Evolutionary conservation across 2,888 invertebrate species (phyloP).

Genomic region (Megastigmus dorsalis): DNA sequence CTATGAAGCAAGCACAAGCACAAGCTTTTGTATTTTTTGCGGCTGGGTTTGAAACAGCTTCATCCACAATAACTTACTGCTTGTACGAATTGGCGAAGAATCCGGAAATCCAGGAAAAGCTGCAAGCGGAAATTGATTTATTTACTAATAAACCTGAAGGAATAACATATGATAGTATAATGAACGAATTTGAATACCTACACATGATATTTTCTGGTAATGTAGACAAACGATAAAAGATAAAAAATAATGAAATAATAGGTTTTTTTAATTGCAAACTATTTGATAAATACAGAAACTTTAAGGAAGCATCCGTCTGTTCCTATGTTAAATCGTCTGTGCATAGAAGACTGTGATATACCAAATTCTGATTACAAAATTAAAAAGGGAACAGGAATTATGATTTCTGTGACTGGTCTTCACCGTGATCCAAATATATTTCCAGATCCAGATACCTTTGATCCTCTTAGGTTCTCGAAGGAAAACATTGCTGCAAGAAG

Average conservation of each 20-base stretch:
- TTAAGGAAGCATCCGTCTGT: constrained; percentile 72
- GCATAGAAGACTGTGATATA: constrained; percentile 65
- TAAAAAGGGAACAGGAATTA: constrained; percentile 63
- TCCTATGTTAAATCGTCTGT: constrained; percentile 68
- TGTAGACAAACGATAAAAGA: neutral
- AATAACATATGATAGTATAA: constrained; percentile 1
- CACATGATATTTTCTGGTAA: constrained; percentile 32
- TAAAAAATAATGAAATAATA: no score
- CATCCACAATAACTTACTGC: constrained; percentile 73
- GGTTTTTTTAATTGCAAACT: no score
- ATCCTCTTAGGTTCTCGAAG: constrained; percentile 75
- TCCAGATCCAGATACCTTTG: constrained; percentile 75
- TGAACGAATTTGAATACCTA: constrained; percentile 24
- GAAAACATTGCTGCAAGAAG: constrained; percentile 65
- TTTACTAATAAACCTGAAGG: constrained; percentile 56
- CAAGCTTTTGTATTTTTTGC: constrained; percentile 74
- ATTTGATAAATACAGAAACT: constrained; percentile 68
- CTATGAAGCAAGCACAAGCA: constrained; percentile 56
- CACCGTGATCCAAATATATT: constrained; percentile 75
- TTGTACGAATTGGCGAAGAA: constrained; percentile 72
- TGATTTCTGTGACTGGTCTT: constrained; percentile 72
- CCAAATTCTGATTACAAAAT: constrained; percentile 58
- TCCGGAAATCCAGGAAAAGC: constrained; percentile 69
- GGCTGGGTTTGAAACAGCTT: constrained; percentile 75
- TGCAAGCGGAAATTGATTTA: constrained; percentile 69